Evolutionary conservation across 2,888 invertebrate species (phyloP), one percentile per base, ranked within the genome.

Genomic region (Spicauda simplicius): DNA sequence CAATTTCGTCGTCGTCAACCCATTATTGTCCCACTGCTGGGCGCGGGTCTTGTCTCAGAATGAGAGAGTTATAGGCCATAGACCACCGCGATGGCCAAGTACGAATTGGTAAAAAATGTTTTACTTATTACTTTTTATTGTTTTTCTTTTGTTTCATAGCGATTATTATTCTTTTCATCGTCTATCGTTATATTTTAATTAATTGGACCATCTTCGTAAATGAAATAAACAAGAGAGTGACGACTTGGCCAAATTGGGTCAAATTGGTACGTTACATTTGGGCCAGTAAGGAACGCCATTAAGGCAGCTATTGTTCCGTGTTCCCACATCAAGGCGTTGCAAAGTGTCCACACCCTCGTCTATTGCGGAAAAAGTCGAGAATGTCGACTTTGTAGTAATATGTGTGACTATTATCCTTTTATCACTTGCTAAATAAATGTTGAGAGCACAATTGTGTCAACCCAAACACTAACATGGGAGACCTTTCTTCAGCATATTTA

Each of bases 391-490:
- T 18, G 50, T 50, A 18, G 50, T 59, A 48, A 59, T 59, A 59
- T 45, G 48, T 59, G 48, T 45, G 59, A 48, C 48, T 48, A 25
- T 59, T 50, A 59, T 59, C 59, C 59, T 59, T 48, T 59, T 59
- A 48, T 59, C 59, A 59, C 59, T 48, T 8, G 10, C 20, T 48
- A 48, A 59, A 59, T 59, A 59, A 30, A 50, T 50, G 50, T 50
- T 50, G 50, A 50, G 18, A 50, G 18, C 18, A 50, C 50, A 18
- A 50, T 18, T 45, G 45, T 45, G 45, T 45, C 45, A 45, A 14
- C 45, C 14, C 14, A 14, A 41, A 14, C 25, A 25, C 25, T 41
- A 41, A 11, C 41, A 14, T 11, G 1, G 14, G 14, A 14, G 14
- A 41, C 3, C 12, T 41, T 41, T 41, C 41, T 41, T 41, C 14